Evolutionary conservation across 2,113 vertebrate species (phyloP), one percentile per base, ranked within the genome.

Genomic region (Gymnorhina tibicen): DNA sequence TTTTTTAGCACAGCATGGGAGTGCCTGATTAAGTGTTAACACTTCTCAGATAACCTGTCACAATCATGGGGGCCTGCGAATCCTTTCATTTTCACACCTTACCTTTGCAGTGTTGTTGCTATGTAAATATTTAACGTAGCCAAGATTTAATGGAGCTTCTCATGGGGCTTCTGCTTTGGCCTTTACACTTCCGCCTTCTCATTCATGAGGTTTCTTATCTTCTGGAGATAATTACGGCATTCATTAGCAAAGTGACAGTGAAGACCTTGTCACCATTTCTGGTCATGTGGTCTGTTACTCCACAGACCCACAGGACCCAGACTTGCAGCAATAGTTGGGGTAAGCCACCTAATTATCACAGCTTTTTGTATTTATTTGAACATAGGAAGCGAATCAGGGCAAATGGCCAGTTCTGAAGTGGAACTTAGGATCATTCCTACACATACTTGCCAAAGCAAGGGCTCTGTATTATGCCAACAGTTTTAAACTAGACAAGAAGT

Each of bases 341-440:
- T 32, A 81, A 85, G 3, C 5, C n/a, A 53, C 11, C 16, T 81
- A 73, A 53, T 76, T 67, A 85, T 28, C 20, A 44, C 28, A 63
- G 13, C 11, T 59, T 77, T 72, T 77, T 37, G 11, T 32, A 16
- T 53, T 88, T 80, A 33, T 62, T 85, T 85, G 55, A 42, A 58
- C 39, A 44, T 0, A 58, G 52, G 41, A 76, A 76, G 17, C 0
- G 8, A 84, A 37, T 7, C 23, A 5, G 9, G 32, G 27, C n/a
- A 77, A 81, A n/a, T 52, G 42, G 27, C 8, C 28, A 23, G 22
- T 72, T 39, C 5, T 44, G n/a, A 72, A 35, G 18, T 26, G 22
- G 26, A 74, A 75, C 2, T 50, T 42, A 16, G 1, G 55, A 28
- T 39, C 28, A 11, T 37, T 74, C 19, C 23, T 59, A 39, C 37